Percentiles rank a stretch among this genome's conserved stretches.
Conservation (phyloP, 2,113 vertebrate species). For the Phoxinus phoxinus region DNA sequence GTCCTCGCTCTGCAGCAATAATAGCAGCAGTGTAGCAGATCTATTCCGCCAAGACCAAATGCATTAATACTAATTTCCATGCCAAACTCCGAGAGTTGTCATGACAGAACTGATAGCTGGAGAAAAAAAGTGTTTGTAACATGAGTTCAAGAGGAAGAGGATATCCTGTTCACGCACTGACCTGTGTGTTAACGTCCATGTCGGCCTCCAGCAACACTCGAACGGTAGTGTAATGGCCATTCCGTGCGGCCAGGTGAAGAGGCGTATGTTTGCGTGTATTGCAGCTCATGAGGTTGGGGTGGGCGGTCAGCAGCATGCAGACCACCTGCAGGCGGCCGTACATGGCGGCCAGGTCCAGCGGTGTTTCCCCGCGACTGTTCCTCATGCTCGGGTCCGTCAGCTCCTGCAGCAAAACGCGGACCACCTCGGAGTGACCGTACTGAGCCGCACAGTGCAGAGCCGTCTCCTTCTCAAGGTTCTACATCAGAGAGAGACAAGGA, state of each 20-base stretch:
- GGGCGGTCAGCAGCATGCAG: constrained; percentile 90
- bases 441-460: constrained; percentile 94
- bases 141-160: background rate
- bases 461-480: constrained; percentile 97
- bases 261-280: constrained; percentile 88
- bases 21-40: no score
- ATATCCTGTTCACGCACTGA: constrained; percentile 54
- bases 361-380: constrained; percentile 91
- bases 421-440: constrained; percentile 94
- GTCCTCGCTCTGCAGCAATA: no score
- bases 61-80: no score
- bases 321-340: constrained; percentile 93
- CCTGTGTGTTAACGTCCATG: constrained; percentile 95
- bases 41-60: no score
- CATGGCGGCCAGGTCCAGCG: constrained; percentile 91
- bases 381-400: constrained; percentile 93
- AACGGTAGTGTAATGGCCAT: constrained; percentile 90
- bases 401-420: constrained; percentile 90
- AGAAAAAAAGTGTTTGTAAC: background rate
- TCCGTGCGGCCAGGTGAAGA: constrained; percentile 94
- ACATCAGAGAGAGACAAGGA: constrained; percentile 47
- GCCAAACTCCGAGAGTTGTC: no score
- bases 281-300: constrained; percentile 91
- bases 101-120: background rate
- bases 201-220: constrained; percentile 90